A percentile compares a stretch with the other conserved stretches of the same genome.
Conservation (phyloP, 2,113 vertebrate species). For the Gavia stellata region DNA sequence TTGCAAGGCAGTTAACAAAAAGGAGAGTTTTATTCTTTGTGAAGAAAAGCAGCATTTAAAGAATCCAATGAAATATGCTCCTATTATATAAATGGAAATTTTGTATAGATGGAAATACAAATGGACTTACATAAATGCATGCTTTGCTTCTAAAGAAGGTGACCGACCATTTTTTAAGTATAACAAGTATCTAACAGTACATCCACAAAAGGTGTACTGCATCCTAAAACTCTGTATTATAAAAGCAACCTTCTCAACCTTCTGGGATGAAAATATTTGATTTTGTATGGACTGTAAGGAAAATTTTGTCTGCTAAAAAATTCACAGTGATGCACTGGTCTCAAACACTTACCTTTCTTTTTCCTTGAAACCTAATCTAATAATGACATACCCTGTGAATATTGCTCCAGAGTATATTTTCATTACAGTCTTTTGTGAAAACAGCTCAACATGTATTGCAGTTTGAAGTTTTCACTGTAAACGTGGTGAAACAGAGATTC, state of each 20-base stretch:
- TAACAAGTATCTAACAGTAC: background rate
- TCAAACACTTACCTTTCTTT: background rate
- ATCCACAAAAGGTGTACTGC: background rate
- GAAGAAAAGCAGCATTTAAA: background rate
- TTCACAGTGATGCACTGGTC: background rate
- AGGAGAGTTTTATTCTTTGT: background rate
- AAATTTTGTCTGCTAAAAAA: background rate
- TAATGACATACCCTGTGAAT: background rate
- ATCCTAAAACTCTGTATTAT: background rate
- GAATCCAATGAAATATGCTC: background rate
- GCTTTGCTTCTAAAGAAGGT: background rate
- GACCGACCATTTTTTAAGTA: background rate
- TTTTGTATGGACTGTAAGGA: background rate
- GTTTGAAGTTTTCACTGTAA: background rate
- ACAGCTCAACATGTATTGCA: background rate
- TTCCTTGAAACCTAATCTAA: background rate
- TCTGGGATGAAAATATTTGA: background rate
- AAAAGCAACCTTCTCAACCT: background rate
- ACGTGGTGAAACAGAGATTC: background rate
- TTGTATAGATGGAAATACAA: background rate
- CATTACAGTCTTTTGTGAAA: background rate
- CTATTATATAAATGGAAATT: background rate
- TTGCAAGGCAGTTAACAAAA: background rate
- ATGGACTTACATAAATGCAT: background rate
- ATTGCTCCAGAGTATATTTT: background rate